Conservation (phyloP, 2,797 vertebrate species). For the Dermochelys coriacea region DNA sequence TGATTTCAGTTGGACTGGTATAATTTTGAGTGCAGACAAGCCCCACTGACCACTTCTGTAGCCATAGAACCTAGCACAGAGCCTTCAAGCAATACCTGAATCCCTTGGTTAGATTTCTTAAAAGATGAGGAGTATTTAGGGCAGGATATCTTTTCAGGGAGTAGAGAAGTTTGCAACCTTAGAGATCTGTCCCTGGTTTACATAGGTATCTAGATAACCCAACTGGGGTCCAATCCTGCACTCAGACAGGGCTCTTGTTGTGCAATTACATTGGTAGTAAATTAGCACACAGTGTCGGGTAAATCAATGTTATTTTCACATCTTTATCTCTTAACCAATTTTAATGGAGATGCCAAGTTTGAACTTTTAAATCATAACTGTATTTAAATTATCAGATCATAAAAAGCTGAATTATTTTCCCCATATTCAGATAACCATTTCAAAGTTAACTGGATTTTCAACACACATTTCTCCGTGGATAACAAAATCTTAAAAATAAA, state of each 20-base stretch:
- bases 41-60: neutral
- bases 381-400: neutral
- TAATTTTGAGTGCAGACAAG: neutral
- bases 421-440: slow-evolving; percentile 4
- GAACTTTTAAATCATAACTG: neutral
- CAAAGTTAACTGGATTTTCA: slow-evolving; percentile 27
- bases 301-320: neutral
- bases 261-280: neutral
- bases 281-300: neutral
- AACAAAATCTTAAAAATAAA: slow-evolving; percentile 49
- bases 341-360: neutral
- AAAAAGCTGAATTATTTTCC: neutral
- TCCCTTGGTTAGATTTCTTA: neutral
- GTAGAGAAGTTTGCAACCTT: neutral
- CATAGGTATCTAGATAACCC: neutral
- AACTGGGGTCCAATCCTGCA: neutral
- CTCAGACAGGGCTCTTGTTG: neutral
- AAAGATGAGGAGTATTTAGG: neutral
- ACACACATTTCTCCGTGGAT: slow-evolving; percentile 21
- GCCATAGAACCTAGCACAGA: neutral
- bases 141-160: neutral
- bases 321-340: neutral
- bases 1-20: neutral
- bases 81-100: neutral
- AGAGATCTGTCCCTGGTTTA: neutral